Conservation (phyloP, 2,113 vertebrate species). For the Myocastor coypus region DNA sequence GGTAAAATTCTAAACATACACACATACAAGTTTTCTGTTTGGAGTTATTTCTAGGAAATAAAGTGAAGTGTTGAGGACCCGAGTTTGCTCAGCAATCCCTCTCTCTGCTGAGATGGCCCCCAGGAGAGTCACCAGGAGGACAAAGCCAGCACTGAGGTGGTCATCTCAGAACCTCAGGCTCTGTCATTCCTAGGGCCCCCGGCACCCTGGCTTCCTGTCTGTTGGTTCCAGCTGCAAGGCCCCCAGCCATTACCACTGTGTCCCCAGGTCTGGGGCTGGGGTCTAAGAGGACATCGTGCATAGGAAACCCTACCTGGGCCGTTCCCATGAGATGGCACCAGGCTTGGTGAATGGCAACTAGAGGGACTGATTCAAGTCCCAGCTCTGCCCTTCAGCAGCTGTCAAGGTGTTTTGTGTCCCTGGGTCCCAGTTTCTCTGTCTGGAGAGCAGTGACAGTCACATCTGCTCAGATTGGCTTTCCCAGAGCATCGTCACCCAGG, state of each 20-base stretch:
- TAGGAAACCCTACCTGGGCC: neutral
- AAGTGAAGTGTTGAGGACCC: constrained; percentile 1
- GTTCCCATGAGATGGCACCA: rapidly evolving
- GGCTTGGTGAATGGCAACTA: neutral
- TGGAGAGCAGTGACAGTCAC: neutral
- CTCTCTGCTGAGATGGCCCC: neutral
- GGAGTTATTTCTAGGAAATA: constrained; percentile 9
- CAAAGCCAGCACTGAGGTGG: rapidly evolving
- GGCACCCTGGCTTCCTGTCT: neutral
- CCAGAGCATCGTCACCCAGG: neutral
- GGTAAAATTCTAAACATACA: constrained; percentile 41
- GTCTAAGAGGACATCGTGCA: neutral
- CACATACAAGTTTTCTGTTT: neutral
- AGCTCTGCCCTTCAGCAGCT: neutral
- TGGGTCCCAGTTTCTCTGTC: neutral
- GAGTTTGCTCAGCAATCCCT: neutral
- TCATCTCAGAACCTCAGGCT: neutral
- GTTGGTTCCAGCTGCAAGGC: neutral
- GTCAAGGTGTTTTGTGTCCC: neutral
- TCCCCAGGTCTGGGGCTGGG: neutral
- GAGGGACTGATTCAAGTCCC: neutral
- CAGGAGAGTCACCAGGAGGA: rapidly evolving
- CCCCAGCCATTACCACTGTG: rapidly evolving
- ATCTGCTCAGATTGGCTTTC: neutral
- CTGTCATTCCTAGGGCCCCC: neutral